Evolutionary conservation across 2,797 vertebrate genomes (phyloP).

Genomic region (Anabas testudineus): DNA sequence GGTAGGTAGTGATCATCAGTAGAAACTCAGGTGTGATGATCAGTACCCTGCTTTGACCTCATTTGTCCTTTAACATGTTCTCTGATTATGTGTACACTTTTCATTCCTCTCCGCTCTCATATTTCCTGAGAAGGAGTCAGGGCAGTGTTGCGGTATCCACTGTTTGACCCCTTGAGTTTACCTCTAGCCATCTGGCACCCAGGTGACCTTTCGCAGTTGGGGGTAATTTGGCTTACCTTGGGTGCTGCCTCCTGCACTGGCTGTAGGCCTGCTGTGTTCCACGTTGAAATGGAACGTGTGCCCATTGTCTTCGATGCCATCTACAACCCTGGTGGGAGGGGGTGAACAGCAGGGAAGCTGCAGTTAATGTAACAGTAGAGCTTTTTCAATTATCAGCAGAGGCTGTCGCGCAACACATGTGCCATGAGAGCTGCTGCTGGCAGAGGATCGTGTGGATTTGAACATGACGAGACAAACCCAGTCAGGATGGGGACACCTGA

Average conservation of each 20-base stretch:
- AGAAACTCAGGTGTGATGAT: slow-evolving; percentile 32
- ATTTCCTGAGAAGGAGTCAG: slow-evolving; percentile 65
- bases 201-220: slow-evolving; percentile 56
- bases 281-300: slow-evolving; percentile 88
- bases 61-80: slow-evolving; percentile 63
- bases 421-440: slow-evolving; percentile 73
- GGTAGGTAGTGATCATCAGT: slow-evolving; percentile 26
- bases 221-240: slow-evolving; percentile 75
- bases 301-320: slow-evolving; percentile 93
- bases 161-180: slow-evolving; percentile 53
- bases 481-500: slow-evolving; percentile 67
- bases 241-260: slow-evolving; percentile 57
- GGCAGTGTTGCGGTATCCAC: slow-evolving; percentile 29
- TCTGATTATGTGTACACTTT: slow-evolving; percentile 57
- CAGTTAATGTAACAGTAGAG: slow-evolving; percentile 78
- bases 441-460: slow-evolving; percentile 56
- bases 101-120: slow-evolving; percentile 56
- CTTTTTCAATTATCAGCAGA: slow-evolving; percentile 74
- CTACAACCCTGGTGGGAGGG: slow-evolving; percentile 87
- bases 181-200: slow-evolving; percentile 70
- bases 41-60: slow-evolving; percentile 51
- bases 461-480: slow-evolving; percentile 54
- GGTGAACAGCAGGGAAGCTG: slow-evolving; percentile 39
- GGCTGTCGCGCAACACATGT: slow-evolving; percentile 44
- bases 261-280: slow-evolving; percentile 74